These are phyloP conservation scores for Clarias gariepinus DNA, from an alignment of 2,113 vertebrate species.

Conservation along the genomic window DNA sequence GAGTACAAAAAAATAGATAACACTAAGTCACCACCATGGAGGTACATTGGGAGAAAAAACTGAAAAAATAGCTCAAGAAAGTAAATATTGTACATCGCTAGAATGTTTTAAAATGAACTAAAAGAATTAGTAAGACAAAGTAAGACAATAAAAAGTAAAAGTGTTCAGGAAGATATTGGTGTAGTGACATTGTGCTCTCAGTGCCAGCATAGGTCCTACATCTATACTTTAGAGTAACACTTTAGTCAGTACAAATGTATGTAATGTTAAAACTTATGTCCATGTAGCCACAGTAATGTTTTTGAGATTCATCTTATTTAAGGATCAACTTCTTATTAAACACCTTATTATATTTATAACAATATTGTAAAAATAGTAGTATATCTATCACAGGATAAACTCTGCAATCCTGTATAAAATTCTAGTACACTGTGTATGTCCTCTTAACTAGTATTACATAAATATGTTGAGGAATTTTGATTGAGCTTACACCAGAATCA, in stretches of 20 bases:
- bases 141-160: conserved; percentile 1
- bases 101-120: background rate
- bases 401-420: background rate
- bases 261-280: background rate
- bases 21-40: background rate
- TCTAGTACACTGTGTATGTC: background rate
- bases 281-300: background rate
- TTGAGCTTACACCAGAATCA: background rate
- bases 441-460: background rate
- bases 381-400: background rate
- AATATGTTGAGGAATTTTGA: background rate
- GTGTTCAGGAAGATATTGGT: conserved; percentile 45
- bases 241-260: background rate
- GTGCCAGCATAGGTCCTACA: conserved; percentile 19
- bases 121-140: background rate
- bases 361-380: background rate
- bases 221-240: background rate
- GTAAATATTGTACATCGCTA: background rate
- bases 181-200: background rate
- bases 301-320: background rate
- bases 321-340: background rate
- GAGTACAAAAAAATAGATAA: no score
- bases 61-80: background rate
- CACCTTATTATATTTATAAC: background rate
- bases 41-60: background rate